Base-by-base conservation (phyloP, 2,888 invertebrate species). In the Cyclophora albipunctata region DNA sequence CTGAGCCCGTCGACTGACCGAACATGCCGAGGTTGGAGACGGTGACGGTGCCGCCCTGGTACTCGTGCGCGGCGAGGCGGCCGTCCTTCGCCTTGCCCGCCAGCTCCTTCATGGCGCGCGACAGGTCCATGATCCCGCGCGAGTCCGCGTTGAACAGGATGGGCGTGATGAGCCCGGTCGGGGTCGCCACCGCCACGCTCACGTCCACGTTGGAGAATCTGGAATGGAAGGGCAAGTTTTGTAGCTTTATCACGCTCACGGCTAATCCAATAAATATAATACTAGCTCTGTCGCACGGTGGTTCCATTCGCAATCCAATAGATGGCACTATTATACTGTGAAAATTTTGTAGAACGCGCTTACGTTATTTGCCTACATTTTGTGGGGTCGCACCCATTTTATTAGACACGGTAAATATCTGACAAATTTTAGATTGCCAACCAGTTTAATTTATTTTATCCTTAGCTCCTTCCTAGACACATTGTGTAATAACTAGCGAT, bases 11-110 rank as follows among this genome's bases (percentile, higher is more conserved):
- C 20, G 20, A 71, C 87, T 75, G 69, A 88, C 94, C 94, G 79
- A 93, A 98, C 98, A 98, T 98, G 65, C 98, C 98, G 59, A 99
- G 89, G 85, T 98, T 98, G 7, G 98, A 98, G 2, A 99, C 92
- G 7, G 96, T 96, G 62, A 99, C 94, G 4, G 98, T 98, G 59
- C 98, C 98, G 7, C 98, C 98, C 91, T 97, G 97, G 87, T 96
- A 98, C 84, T 99, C 98, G 43, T 96, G 93, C 0, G 98, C 98
- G 74, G 96, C 93, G 20, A 99, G 90, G 76, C 95, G 96, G 34
- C 96, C 96, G 1, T 94, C 95, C 64, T 95, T 92, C 0, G 98
- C 98, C 81, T 95, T 97, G 3, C 81, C 91, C 0, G 97, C 98
- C 52, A 99, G 86, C 49, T 89, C 87, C 79, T 95, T 95, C 45